Evolutionary conservation across 2,113 vertebrate species (phyloP), one percentile per base, ranked within the genome.

Genomic region (Pitta sordida): DNA sequence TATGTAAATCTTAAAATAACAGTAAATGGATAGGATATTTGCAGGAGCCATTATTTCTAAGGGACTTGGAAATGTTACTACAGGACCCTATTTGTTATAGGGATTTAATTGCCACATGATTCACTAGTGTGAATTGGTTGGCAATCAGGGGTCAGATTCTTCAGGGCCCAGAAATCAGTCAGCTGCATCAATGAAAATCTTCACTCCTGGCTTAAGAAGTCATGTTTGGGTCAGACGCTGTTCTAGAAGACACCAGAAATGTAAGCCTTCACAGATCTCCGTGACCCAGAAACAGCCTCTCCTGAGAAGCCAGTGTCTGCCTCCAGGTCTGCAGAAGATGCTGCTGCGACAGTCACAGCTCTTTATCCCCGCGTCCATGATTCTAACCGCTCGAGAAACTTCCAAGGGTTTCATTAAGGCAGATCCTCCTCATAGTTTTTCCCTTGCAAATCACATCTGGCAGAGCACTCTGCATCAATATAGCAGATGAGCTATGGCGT

Each of bases 381-480:
- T 59, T 78, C 58, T 46, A 52, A 17, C 65, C 20, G 14, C 37
- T 36, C 79, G 3, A 10, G 51, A 8, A 46, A 46, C 22, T 83
- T 73, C 69, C 39, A 24, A 53, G 56, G 53, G 13, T 23, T 51
- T 74, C 53, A 77, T 90, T 55, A 39, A 53, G 46, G 80, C 9
- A 14, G 48, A 60, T 51, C 84, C 58, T 55, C 49, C 75, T 68
- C 48, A 11, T 24, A 55, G 79, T 84, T 88, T 5, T 1, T 44
- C 71, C 46, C 46, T 14, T 1, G 63, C 55, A 36, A 17, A 55
- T 58, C 30, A 6, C 2, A 24, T 27, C 80, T 75, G 76, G 77
- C 10, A 6, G 58, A 65, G 11, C 3, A 2, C 41, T 21, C 27
- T 0, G 62, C 75, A 16, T 26, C 0, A 0, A 20, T 2, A 46